Evolutionary conservation across 2,888 invertebrate genomes (phyloP).

Genomic region (Latrodectus hesperus): DNA sequence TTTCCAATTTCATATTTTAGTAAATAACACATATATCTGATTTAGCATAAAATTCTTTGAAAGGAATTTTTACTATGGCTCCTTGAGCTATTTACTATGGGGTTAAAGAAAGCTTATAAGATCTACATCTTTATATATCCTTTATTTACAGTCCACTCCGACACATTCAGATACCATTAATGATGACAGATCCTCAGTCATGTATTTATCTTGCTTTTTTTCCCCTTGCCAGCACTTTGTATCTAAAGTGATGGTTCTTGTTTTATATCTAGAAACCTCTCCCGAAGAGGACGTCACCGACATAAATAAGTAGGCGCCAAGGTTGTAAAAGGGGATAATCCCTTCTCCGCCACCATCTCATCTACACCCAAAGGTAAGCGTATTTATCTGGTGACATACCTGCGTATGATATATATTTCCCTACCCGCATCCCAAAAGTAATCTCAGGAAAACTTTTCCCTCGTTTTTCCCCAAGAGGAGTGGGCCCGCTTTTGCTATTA

Average conservation of each 20-base stretch:
- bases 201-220: not conserved
- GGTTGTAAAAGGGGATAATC: slow-evolving; percentile 31
- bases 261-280: not conserved
- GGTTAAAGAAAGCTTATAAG: too few species aligned
- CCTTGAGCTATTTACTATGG: too few species aligned
- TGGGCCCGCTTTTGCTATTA: slow-evolving; percentile 18
- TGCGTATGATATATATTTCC: slow-evolving; percentile 51
- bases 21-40: too few species aligned
- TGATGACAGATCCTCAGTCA: not conserved
- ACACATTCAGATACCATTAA: not conserved
- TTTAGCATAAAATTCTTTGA: too few species aligned
- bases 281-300: not conserved
- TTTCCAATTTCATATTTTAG: too few species aligned
- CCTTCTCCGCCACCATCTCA: not conserved
- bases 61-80: too few species aligned
- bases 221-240: not conserved
- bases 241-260: not conserved
- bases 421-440: slow-evolving; percentile 22
- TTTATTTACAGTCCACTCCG: not conserved
- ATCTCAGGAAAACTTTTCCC: slow-evolving; percentile 11
- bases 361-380: not conserved
- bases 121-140: too few species aligned
- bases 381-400: not conserved
- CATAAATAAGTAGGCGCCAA: slow-evolving; percentile 19
- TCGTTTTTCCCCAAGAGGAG: slow-evolving; percentile 35